Percentiles rank a stretch among this genome's conserved stretches.
phyloP scores from a whole-genome alignment of 2,888 invertebrate genomes.

The Lasioglossum pauxillum region DNA sequence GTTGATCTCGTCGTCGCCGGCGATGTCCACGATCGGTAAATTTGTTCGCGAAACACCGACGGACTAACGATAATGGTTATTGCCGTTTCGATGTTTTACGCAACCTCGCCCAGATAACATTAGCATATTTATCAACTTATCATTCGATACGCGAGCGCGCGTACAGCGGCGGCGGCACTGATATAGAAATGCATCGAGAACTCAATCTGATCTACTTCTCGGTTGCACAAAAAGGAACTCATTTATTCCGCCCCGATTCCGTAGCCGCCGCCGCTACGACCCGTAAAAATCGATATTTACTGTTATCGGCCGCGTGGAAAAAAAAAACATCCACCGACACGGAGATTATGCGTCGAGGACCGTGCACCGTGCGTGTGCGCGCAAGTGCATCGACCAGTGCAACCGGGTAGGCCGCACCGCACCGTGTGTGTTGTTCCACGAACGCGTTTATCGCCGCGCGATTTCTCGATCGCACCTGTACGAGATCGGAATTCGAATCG shows the following conservation, averaged over 20 bases:
- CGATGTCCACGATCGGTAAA: background rate
- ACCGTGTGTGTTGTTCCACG: background rate
- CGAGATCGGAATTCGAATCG: constrained; percentile 65
- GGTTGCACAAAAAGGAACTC: constrained; percentile 56
- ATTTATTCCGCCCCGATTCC: constrained; percentile 70
- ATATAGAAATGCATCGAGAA: constrained; percentile 45
- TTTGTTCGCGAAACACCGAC: background rate
- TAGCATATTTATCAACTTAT: constrained; percentile 70
- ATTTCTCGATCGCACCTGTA: constrained; percentile 70
- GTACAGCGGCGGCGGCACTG: background rate
- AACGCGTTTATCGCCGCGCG: constrained; percentile 38
- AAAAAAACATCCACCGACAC: background rate
- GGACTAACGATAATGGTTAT: constrained; percentile 40
- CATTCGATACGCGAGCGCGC: constrained; percentile 33
- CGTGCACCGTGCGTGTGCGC: background rate
- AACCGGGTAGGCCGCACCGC: background rate
- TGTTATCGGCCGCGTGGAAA: constrained; percentile 19
- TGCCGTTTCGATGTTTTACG: constrained; percentile 31
- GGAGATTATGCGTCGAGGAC: constrained; percentile 25
- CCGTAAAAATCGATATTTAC: constrained; percentile 39
- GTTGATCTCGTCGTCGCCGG: background rate
- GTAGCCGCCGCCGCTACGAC: constrained; percentile 12
- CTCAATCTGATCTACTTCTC: constrained; percentile 48
- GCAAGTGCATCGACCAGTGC: background rate
- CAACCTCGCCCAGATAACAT: constrained; percentile 57